Conservation (phyloP, 1,140 invertebrate species). For the Venturia canescens region DNA sequence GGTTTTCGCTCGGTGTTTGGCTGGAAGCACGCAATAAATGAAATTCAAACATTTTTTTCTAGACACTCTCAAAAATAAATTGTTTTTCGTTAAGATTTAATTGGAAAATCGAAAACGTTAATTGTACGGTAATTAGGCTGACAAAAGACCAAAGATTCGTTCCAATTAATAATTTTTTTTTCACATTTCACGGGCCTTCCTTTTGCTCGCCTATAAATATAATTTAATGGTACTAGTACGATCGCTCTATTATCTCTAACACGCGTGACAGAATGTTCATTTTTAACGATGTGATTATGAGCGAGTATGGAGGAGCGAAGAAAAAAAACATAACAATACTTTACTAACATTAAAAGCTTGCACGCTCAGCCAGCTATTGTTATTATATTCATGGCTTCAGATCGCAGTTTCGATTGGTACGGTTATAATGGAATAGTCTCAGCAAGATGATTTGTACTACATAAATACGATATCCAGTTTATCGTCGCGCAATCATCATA, state of each 20-base stretch:
- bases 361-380: slow-evolving; percentile 41
- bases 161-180: neutral
- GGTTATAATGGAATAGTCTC: slow-evolving; percentile 57
- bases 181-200: too few species aligned
- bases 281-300: slow-evolving; percentile 54
- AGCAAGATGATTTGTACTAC: slow-evolving; percentile 57
- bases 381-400: slow-evolving; percentile 51
- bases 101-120: too few species aligned
- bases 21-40: slow-evolving; percentile 72
- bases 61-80: too few species aligned
- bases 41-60: too few species aligned
- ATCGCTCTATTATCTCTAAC: slow-evolving; percentile 47
- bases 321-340: slow-evolving; percentile 23
- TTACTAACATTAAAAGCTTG: too few species aligned
- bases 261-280: slow-evolving; percentile 38
- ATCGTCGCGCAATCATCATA: slow-evolving; percentile 60
- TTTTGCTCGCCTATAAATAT: slow-evolving; percentile 8
- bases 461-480: slow-evolving; percentile 59
- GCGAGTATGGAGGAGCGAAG: slow-evolving; percentile 45
- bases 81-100: too few species aligned
- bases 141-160: neutral
- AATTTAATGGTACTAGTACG: slow-evolving; percentile 20
- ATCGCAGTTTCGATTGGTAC: slow-evolving; percentile 53
- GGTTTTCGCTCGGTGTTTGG: slow-evolving; percentile 85
- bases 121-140: too few species aligned